Evolutionary conservation across 2,113 vertebrate genomes (phyloP).

Genomic region (Lophochroa leadbeateri): DNA sequence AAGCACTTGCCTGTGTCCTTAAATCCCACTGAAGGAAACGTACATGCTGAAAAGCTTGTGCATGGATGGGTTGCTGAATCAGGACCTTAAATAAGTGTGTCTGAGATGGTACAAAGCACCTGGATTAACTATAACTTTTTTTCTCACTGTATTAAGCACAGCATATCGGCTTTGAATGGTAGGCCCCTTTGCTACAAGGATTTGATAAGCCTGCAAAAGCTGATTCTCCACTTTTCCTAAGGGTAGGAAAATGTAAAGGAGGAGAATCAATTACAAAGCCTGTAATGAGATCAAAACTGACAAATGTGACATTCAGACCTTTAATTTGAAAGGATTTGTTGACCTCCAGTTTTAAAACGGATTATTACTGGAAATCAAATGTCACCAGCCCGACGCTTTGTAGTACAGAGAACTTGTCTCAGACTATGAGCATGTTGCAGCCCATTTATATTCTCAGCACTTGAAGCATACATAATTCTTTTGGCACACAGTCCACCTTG

Average conservation of each 20-base stretch:
- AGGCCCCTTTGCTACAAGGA: background rate
- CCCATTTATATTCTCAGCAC: background rate
- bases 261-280: background rate
- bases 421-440: background rate
- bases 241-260: background rate
- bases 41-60: background rate
- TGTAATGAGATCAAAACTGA: background rate
- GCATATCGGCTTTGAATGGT: background rate
- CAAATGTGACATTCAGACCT: background rate
- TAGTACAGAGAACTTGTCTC: background rate
- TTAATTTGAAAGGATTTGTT: background rate
- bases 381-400: background rate
- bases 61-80: background rate
- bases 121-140: background rate
- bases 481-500: background rate
- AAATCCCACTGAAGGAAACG: background rate
- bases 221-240: background rate
- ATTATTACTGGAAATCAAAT: slow-evolving; percentile 2
- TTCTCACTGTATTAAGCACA: background rate
- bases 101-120: background rate
- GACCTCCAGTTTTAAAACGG: background rate
- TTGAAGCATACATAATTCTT: background rate
- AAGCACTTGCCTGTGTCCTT: background rate
- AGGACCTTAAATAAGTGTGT: background rate
- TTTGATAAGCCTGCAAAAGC: background rate